Conservation (phyloP, 1,140 invertebrate species). For the Parapsyche elsis region DNA sequence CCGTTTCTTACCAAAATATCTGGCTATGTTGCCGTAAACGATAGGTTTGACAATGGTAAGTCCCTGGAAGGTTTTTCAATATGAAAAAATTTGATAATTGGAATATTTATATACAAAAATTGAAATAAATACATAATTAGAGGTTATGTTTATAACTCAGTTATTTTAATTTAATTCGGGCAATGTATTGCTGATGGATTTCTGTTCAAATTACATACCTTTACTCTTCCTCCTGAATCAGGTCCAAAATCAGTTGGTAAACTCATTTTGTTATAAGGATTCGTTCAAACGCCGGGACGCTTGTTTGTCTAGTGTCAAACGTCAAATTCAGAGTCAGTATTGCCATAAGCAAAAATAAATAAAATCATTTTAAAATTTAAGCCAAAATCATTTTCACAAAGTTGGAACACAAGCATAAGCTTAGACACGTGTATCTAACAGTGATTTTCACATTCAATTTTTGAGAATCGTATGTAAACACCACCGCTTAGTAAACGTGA, state of each 20-base stretch:
- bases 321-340: conserved; percentile 14
- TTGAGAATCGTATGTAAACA: no score
- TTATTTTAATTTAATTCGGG: background rate
- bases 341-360: background rate
- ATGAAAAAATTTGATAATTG: conserved; percentile 16
- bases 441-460: no score
- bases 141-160: background rate
- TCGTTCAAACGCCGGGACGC: background rate
- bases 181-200: background rate
- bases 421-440: no score
- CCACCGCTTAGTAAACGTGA: no score
- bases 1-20: conserved; percentile 97
- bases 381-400: no score
- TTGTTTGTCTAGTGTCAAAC: background rate
- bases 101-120: conserved; percentile 36
- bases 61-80: conserved; percentile 76
- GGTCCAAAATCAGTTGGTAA: conserved; percentile 81
- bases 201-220: conserved; percentile 65
- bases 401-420: no score
- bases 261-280: conserved; percentile 64
- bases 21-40: conserved; percentile 95
- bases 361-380: no score
- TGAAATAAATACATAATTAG: conserved; percentile 26
- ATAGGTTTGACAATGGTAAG: conserved; percentile 94
- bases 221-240: conserved; percentile 83